Evolutionary conservation across 2,888 invertebrate species (phyloP).

Genomic region (Sussaba pulchella): DNA sequence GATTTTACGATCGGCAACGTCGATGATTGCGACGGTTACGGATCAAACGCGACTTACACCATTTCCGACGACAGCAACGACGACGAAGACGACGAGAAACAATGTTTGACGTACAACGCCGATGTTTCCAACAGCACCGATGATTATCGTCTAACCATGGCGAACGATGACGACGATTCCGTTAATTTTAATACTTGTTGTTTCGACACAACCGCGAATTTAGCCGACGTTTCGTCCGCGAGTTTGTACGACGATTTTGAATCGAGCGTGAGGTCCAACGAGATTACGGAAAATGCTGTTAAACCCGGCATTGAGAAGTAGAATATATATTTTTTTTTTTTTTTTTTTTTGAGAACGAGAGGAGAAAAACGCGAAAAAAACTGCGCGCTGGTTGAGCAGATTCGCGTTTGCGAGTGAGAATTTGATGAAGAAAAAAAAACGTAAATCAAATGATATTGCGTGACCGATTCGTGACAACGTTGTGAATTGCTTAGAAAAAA

Average conservation of each 20-base stretch:
- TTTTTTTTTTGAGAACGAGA: too few relatives aligned
- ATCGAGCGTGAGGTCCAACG: not conserved
- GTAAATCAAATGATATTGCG: constrained; percentile 42
- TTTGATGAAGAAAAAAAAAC: not conserved
- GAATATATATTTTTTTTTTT: too few relatives aligned
- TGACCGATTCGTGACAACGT: constrained; percentile 70
- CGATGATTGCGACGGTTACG: constrained; percentile 50
- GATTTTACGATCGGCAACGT: not conserved
- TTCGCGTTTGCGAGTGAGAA: too few relatives aligned
- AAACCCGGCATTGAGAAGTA: not conserved
- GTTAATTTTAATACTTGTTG: constrained; percentile 16
- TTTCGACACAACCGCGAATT: constrained; percentile 66
- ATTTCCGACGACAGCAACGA: constrained; percentile 66
- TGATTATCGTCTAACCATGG: constrained; percentile 36
- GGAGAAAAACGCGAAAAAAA: not conserved
- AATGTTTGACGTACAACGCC: constrained; percentile 65
- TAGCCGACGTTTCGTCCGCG: constrained; percentile 68
- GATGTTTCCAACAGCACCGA: constrained; percentile 71
- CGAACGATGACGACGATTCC: constrained; percentile 25
- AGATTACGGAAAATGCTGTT: not conserved
- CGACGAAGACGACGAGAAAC: constrained; percentile 59
- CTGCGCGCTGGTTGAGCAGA: not conserved
- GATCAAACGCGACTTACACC: constrained; percentile 67
- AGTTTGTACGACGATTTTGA: not conserved
- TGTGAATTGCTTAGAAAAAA: not conserved